Percentiles rank a stretch among this genome's conserved stretches.
Conservation (phyloP, 2,797 vertebrate species). For the Intellagama lesueurii region DNA sequence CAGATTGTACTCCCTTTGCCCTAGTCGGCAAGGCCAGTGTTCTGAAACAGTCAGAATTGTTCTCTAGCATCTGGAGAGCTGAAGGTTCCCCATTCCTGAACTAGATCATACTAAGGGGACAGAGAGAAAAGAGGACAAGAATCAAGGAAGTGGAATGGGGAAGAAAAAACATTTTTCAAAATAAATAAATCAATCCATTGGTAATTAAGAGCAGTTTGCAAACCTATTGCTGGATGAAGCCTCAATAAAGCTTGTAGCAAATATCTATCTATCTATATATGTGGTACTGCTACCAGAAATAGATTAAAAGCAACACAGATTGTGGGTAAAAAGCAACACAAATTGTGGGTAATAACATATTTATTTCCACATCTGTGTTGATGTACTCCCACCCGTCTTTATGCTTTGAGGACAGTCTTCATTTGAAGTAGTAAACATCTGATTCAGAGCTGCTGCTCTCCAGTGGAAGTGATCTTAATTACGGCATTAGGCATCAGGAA, state of each 20-base stretch:
- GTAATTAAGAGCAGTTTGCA: background rate
- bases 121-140: background rate
- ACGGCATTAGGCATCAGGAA: fast-evolving
- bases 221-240: background rate
- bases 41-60: background rate
- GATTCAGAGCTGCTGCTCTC: background rate
- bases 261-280: background rate
- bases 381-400: background rate
- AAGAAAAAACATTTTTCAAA: too few relatives aligned
- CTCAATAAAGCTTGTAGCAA: background rate
- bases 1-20: background rate
- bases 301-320: background rate
- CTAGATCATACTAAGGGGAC: background rate
- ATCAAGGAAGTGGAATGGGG: background rate
- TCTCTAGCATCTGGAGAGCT: background rate
- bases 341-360: background rate
- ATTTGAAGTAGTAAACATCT: constrained; percentile 15
- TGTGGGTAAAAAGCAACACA: background rate
- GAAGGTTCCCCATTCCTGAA: background rate
- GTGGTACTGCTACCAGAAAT: background rate
- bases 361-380: too few relatives aligned
- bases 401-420: background rate
- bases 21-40: background rate
- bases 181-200: background rate
- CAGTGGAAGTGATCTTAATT: background rate